Conservation (phyloP, 2,888 invertebrate species). For the Capitulum mitella region DNA sequence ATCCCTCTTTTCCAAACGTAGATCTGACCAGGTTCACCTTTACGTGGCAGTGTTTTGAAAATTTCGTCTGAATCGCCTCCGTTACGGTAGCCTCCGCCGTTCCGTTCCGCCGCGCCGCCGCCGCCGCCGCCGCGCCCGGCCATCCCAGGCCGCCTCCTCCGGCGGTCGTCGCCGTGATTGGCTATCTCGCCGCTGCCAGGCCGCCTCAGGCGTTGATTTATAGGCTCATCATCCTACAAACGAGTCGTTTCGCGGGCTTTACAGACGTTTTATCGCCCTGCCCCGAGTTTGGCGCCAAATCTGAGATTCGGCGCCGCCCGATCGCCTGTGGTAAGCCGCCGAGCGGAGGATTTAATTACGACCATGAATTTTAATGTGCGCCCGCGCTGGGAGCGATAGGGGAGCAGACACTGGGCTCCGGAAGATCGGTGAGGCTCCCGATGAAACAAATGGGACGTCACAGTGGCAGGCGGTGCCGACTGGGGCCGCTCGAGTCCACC, state of each 20-base stretch:
- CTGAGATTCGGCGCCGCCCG: conserved; percentile 6
- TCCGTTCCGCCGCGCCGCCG: not conserved
- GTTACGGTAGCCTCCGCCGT: too few relatives aligned
- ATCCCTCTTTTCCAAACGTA: too few relatives aligned
- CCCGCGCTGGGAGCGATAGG: not conserved
- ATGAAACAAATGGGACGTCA: not conserved
- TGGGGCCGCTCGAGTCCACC: too few relatives aligned
- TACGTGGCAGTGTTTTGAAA: too few relatives aligned
- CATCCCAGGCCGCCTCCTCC: not conserved
- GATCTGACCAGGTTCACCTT: too few relatives aligned
- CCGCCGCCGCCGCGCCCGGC: not conserved
- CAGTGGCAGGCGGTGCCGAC: too few relatives aligned
- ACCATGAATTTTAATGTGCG: conserved; percentile 9
- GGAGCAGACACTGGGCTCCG: not conserved
- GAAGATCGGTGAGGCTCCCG: not conserved
- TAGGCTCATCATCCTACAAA: conserved; percentile 9
- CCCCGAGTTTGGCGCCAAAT: conserved; percentile 18
- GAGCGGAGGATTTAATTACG: conserved; percentile 5
- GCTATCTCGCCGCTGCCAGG: conserved; percentile 3
- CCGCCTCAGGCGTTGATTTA: conserved; percentile 5
- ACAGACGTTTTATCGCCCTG: conserved; percentile 7
- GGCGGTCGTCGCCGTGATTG: not conserved
- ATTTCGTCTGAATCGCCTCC: too few relatives aligned
- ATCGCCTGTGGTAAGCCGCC: not conserved
- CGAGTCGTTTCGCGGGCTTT: conserved; percentile 4